Base-by-base conservation (phyloP, 1,140 invertebrate species). In the Nephila pilipes region DNA sequence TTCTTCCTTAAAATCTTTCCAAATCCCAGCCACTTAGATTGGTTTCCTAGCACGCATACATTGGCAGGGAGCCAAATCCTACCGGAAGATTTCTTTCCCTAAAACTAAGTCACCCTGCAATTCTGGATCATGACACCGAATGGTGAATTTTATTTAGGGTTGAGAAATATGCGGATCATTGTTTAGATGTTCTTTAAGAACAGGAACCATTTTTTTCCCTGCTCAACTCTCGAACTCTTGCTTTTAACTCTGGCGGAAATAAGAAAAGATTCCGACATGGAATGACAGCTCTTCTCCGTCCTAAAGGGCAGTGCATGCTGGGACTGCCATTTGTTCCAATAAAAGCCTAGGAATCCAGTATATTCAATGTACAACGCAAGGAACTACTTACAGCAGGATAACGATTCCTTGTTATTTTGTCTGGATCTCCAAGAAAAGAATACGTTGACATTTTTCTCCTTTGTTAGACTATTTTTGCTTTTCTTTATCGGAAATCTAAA, bases 371-470 rank as follows among this genome's bases (percentile, higher is more conserved):
- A 75, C 32, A 32, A 75, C 65, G 65, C 14, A 75, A 32, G 14
- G 14, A 65, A 75, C 29, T 75, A 75, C 65, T 75, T 75, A 75
- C 65, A 2, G 65, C 18, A 29, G 65, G 25, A 75, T 75, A 75
- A 75, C 65, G 65, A 75, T 32, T 75, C 65, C 65, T 75, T 75
- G 65, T 75, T 75, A 75, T 75, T 75, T 75, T 46, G 32, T 29
- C 25, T 75, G 16, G 25, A 75, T 16, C 29, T 75, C 65, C 16
- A 75, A 75, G 65, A 75, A 75, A 46, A 75, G 65, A 75, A 75
- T 29, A 16, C 65, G 29, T 75, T 29, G 29, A 75, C 29, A 75
- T 36, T 75, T 75, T 75, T 75, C 29, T 32, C 32, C 5, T 22
- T 58, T 58, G 16, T 22, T 58, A 20, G 57, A 16, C 18, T 58